Conservation (phyloP, 2,797 vertebrate genomes). For the Propithecus perrieri region DNA sequence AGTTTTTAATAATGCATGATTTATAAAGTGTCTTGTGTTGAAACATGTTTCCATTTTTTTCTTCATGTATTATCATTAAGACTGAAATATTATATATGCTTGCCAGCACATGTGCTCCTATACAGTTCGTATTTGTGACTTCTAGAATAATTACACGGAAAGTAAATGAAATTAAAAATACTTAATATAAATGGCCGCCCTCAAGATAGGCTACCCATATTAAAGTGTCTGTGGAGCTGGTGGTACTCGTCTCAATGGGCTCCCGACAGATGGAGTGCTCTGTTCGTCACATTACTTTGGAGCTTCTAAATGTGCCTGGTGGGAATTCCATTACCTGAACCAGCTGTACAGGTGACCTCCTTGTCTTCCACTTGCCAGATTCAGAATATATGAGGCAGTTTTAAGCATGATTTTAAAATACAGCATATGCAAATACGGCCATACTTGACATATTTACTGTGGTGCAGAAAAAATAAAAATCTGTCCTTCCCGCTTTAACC, state of each 20-base stretch:
- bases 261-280: conserved; percentile 82
- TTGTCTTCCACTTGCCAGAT: conserved; percentile 80
- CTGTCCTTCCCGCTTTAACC: conserved; percentile 73
- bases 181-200: conserved; percentile 51
- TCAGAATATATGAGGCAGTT: conserved; percentile 80
- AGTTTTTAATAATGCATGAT: conserved; percentile 6
- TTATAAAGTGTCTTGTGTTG: not conserved
- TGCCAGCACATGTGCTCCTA: not conserved
- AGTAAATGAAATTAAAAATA: conserved; percentile 58
- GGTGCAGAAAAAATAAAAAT: not conserved
- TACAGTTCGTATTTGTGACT: not conserved
- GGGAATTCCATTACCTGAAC: conserved; percentile 84
- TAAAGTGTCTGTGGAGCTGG: conserved; percentile 49
- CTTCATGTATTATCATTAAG: not conserved
- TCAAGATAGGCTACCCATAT: conserved; percentile 46
- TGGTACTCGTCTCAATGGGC: conserved; percentile 71
- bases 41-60: conserved; percentile 5
- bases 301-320: conserved; percentile 81
- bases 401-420: conserved; percentile 80
- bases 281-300: conserved; percentile 80
- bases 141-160: conserved; percentile 56
- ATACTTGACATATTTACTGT: conserved; percentile 77
- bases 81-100: not conserved
- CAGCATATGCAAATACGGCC: conserved; percentile 82
- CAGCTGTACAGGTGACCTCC: conserved; percentile 85